Evolutionary conservation across 2,888 invertebrate species (phyloP).

Genomic region (Enchytraeus crypticus): DNA sequence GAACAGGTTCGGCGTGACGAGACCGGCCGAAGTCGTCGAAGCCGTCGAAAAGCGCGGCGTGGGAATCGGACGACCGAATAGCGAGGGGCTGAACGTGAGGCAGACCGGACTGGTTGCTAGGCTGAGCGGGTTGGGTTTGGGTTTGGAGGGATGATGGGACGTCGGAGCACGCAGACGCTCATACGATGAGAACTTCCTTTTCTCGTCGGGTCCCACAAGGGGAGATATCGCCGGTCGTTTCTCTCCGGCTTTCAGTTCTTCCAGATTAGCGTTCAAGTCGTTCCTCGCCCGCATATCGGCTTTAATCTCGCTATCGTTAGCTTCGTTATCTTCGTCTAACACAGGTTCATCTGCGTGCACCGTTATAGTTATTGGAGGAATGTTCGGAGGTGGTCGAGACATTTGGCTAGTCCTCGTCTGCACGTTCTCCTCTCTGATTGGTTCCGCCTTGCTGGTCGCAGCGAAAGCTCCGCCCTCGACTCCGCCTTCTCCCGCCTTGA

Average conservation of each 20-base stretch:
- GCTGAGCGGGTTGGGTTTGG: slow-evolving; percentile 27
- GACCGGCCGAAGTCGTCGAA: slow-evolving; percentile 32
- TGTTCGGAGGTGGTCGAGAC: not conserved
- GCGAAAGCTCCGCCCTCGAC: not conserved
- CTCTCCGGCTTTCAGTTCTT: not conserved
- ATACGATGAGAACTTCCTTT: not conserved
- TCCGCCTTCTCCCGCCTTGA: not conserved
- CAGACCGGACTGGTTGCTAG: slow-evolving; percentile 31
- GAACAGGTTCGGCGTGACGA: slow-evolving; percentile 25
- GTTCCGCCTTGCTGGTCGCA: not conserved
- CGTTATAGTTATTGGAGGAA: slow-evolving; percentile 3
- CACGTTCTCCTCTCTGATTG: not conserved
- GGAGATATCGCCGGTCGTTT: not conserved
- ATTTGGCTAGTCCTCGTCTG: too few relatives aligned
- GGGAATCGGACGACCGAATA: not conserved
- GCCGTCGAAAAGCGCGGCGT: not conserved
- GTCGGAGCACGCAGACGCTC: not conserved
- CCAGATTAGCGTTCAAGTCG: not conserved
- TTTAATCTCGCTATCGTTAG: not conserved
- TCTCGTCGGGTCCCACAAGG: not conserved
- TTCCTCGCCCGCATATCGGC: not conserved
- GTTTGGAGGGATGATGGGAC: slow-evolving; percentile 2
- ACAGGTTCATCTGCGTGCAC: slow-evolving; percentile 3
- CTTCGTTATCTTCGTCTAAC: slow-evolving; percentile 2
- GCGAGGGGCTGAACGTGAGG: slow-evolving; percentile 29